A percentile compares a stretch with the other conserved stretches of the same genome.
Evolutionary conservation across 2,888 invertebrate species (phyloP).

Genomic region (Spilarctia lutea): DNA sequence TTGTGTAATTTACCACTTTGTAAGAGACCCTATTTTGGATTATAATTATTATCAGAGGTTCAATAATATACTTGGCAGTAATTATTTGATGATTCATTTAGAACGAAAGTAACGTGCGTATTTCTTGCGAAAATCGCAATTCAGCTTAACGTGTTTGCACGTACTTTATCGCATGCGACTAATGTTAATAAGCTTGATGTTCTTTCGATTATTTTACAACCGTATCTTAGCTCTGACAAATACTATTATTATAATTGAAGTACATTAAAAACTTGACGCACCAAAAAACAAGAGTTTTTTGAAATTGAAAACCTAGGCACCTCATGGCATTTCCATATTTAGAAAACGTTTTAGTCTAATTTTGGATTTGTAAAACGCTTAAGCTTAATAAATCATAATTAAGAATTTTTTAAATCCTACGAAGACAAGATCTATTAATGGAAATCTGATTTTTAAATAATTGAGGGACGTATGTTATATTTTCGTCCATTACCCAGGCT

Average conservation of each 20-base stretch:
- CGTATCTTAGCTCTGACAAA: too few species aligned
- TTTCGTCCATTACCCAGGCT: not conserved
- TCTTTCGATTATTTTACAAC: too few species aligned
- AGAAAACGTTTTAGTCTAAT: not conserved
- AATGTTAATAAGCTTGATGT: not conserved
- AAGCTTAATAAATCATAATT: not conserved
- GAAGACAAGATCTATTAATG: not conserved
- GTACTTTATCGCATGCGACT: not conserved
- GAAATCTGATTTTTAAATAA: not conserved
- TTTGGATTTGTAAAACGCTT: not conserved
- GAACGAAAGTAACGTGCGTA: too few species aligned
- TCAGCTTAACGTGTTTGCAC: not conserved
- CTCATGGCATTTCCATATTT: not conserved
- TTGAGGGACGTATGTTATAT: not conserved
- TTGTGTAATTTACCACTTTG: not conserved
- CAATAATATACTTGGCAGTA: not conserved
- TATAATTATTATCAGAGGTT: not conserved
- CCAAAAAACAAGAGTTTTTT: not conserved
- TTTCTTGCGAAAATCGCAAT: not conserved
- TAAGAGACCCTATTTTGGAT: not conserved
- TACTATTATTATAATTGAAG: not conserved
- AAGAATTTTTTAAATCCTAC: not conserved
- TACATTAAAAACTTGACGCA: not conserved
- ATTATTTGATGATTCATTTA: not conserved
- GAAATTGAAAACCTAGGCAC: not conserved